phyloP scores from a whole-genome alignment of 2,113 vertebrate genomes.

The Catharus bicknelli region DNA sequence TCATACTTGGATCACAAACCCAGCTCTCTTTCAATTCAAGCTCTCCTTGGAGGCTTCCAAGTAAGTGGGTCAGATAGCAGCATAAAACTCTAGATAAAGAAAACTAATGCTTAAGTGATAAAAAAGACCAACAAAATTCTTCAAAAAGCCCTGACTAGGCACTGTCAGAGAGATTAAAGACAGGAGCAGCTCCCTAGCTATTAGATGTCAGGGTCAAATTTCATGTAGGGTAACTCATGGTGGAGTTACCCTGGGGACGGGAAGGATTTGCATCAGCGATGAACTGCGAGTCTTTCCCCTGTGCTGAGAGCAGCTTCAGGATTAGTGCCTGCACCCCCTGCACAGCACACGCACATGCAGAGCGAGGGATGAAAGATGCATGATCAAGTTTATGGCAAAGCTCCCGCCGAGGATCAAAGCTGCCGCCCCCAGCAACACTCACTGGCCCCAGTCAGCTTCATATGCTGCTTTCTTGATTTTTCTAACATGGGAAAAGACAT shows the following conservation, averaged over 20 bases:
- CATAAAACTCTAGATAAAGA: constrained; percentile 15
- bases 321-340: neutral
- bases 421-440: neutral
- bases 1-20: neutral
- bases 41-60: neutral
- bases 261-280: neutral
- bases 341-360: neutral
- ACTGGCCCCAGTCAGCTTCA: neutral
- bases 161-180: constrained; percentile 28
- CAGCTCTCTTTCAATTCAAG: neutral
- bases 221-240: neutral
- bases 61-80: constrained; percentile 16
- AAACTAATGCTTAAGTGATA: neutral
- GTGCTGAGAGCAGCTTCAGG: neutral
- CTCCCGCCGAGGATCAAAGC: neutral
- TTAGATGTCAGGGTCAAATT: neutral
- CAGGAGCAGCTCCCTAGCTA: neutral
- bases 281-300: neutral
- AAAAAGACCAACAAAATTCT: neutral
- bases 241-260: neutral
- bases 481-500: constrained; percentile 3
- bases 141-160: constrained; percentile 4
- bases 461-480: neutral
- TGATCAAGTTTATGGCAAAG: constrained; percentile 1
- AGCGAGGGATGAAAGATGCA: constrained; percentile 34